Percentiles rank a stretch among this genome's conserved stretches.
Evolutionary conservation across 2,888 invertebrate species (phyloP).

Genomic region (Phortica okadai): DNA sequence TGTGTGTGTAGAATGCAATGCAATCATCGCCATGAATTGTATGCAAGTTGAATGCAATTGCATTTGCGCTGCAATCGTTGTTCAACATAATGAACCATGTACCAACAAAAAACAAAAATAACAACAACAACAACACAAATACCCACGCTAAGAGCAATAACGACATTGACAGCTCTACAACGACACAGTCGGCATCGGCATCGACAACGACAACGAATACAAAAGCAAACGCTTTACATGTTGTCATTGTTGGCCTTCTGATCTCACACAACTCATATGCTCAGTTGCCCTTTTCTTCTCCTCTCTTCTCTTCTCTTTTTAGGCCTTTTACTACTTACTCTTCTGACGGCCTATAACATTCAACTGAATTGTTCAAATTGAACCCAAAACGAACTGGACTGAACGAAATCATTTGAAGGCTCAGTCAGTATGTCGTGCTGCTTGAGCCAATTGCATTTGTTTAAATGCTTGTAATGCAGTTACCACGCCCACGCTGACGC

Average conservation of each 20-base stretch:
- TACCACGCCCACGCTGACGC: not conserved
- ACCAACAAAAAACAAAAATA: not conserved
- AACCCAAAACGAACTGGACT: not conserved
- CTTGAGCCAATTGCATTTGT: slow-evolving; percentile 6
- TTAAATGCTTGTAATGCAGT: not conserved
- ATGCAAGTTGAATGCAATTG: not conserved
- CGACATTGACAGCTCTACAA: not conserved
- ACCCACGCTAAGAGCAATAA: too few relatives aligned
- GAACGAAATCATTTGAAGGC: not conserved
- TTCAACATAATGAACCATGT: slow-evolving; percentile 11
- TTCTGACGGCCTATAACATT: not conserved
- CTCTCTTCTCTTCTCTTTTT: too few relatives aligned
- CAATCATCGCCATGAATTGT: not conserved
- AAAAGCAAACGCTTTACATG: too few relatives aligned
- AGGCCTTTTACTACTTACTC: too few relatives aligned
- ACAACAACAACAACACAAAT: not conserved
- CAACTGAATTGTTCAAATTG: not conserved
- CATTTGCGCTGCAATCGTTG: not conserved
- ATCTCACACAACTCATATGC: too few relatives aligned
- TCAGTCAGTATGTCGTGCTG: not conserved
- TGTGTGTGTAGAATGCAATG: too few relatives aligned
- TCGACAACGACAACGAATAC: not conserved
- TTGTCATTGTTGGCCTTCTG: not conserved
- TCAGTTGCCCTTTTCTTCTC: too few relatives aligned
- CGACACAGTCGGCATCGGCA: not conserved